Percentiles rank a stretch among this genome's conserved stretches.
phyloP scores from a whole-genome alignment of 2,888 invertebrate genomes.

The Eupithecia inturbata region DNA sequence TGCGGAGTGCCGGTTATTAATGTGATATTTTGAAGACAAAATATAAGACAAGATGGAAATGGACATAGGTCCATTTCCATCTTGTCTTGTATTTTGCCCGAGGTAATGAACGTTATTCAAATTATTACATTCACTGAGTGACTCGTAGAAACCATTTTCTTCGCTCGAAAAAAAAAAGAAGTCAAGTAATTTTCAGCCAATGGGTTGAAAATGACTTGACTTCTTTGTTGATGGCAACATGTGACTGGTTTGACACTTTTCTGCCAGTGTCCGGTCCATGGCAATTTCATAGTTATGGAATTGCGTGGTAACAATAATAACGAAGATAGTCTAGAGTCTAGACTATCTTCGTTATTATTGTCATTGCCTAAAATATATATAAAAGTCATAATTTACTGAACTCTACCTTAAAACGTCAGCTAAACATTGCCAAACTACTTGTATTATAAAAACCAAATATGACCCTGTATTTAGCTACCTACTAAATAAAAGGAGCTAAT shows the following conservation, averaged over 20 bases:
- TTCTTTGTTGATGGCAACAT: too few relatives aligned
- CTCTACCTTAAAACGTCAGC: background rate
- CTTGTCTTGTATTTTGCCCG: background rate
- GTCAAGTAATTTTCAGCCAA: too few relatives aligned
- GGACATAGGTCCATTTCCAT: too few relatives aligned
- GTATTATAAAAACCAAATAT: background rate
- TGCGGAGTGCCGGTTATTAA: background rate
- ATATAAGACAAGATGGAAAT: too few relatives aligned
- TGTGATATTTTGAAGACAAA: background rate
- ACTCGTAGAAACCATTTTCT: background rate
- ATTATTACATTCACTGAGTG: background rate
- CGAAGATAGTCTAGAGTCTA: too few relatives aligned
- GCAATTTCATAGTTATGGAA: too few relatives aligned
- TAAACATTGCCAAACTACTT: background rate
- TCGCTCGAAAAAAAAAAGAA: too few relatives aligned
- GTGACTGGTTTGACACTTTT: too few relatives aligned
- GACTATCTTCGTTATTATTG: too few relatives aligned
- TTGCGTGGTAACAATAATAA: too few relatives aligned
- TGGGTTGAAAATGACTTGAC: background rate
- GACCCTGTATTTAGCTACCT: background rate
- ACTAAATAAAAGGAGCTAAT: conserved; percentile 15
- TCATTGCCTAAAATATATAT: too few relatives aligned
- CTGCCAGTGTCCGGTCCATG: too few relatives aligned
- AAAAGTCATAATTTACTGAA: background rate
- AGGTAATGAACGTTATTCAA: background rate